Evolutionary conservation across 2,888 invertebrate species (phyloP), one percentile per base, ranked within the genome.

Genomic region (Sepioteuthis lessoniana): DNA sequence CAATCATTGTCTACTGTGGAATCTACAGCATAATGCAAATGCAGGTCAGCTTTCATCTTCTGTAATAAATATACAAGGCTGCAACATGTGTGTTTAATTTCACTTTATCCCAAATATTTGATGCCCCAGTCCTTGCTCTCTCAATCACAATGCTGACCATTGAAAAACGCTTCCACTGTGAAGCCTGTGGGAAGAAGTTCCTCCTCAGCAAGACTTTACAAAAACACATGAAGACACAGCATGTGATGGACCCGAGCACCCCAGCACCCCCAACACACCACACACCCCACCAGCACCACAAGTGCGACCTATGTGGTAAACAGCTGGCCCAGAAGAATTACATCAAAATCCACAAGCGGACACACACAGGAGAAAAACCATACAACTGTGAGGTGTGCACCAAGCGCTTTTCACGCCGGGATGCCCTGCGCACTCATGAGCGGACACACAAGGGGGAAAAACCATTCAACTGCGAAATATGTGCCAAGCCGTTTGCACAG

Each of bases 291-390:
- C 46, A 31, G n/a, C n/a, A 47, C 35, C 92, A 92, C 42, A 92
- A 31, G 31, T 92, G 92, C 10, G 92, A 92, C 28, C 47, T 92
- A 21, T 92, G 92, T 5, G 92, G 92, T n/a, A 92, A 92, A 31
- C 38, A 92, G 28, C 47, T 92, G 19, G 92, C 92, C n/a, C 92
- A 92, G 92, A 92, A 92, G 92, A 92, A 92, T 28, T 92, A 92
- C 47, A 46, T 92, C n/a, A 92, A 92, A 31, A 92, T 92, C 31
- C 92, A 92, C 47, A 31, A 46, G 21, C 42, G 92, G 47, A 92
- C 92, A 28, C 92, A 92, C 47, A 92, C 92, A 0, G 92, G 92
- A 8, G 92, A 92, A 42, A 92, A 92, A 92, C 92, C 92, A 28
- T 92, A 92, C 92, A 4, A 46, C 47, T 92, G 92, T 31, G 92